Evolutionary conservation across 2,797 vertebrate genomes (phyloP), one percentile per base, ranked within the genome.

Genomic region (Pyrocephalus nanus): DNA sequence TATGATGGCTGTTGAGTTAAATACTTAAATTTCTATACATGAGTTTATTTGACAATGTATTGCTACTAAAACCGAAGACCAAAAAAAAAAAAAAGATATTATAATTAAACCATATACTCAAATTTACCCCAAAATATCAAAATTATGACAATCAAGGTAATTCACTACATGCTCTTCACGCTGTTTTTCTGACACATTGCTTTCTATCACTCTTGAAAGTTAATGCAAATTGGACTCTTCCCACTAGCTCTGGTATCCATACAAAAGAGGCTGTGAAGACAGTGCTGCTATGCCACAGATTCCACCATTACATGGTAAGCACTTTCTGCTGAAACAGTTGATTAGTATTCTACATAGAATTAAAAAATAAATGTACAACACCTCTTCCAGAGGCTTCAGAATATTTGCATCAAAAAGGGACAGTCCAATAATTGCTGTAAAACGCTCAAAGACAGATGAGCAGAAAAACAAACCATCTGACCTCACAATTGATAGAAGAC

Each of bases 301-400:
- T 5, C 4, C 77, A 67, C 15, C 30, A 64, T 2, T 62, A 67
- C 4, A 0, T 32, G 61, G 74, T 43, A 80, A 83, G 7, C 26
- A 65, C 20, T 81, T 72, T 51, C 58, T 84, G 53, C 51, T 74
- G 70, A 78, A 93, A 82, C 15, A 79, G 76, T 75, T 72, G 89
- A 92, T 80, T 62, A 78, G 21, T 60, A 42, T 76, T 47, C 50
- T 17, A 57, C 62, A 62, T 86, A 55, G 30, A 95, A 78, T 12
- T 32, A 65, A 86, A 84, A 79, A 79, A 65, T 42, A 61, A 48
- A 45, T 2, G 19, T 16, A 47, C 47, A 90, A 34, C 13, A 50
- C 51, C 11, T 91, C 74, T 86, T 80, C 55, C 57, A 83, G 82
- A 92, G 93, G 79, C 38, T 90, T 91, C 87, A 74, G 43, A 81